Evolutionary conservation across 2,113 vertebrate genomes (phyloP), one percentile per base, ranked within the genome.

Genomic region (Macroglossus sobrinus): DNA sequence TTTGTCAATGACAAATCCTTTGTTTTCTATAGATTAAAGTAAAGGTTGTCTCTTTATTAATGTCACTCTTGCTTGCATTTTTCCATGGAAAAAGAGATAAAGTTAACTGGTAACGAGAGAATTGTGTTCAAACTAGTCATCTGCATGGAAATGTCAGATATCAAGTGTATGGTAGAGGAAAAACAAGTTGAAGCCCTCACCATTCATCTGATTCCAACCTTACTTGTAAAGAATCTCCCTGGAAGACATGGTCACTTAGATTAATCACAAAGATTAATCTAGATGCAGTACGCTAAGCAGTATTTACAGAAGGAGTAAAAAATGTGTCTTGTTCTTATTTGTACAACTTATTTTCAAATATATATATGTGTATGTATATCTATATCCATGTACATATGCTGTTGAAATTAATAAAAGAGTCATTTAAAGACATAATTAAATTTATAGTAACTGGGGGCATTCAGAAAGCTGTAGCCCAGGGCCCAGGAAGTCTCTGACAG

Each of bases 391-490:
- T n/a, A 8, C 12, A 9, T 35, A 13, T 7, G 74, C 26, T 86
- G 0, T 87, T 78, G 76, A 7, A 1, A 22, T 80, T 91, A 55
- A 76, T 85, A 30, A 76, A 95, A 47, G 82, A 61, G 1, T 57
- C 40, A 74, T 82, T 55, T 81, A 91, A 89, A 95, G 47, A 24
- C 12, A 35, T 68, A 78, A 89, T 2, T 93, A 24, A 96, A 93
- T 71, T 91, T 35, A 21, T 89, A 55, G 47, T 89, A 26, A 82
- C 84, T 90, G 18, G 45, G 19, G 14, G 15, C 28, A 47, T 55
- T 43, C 43, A 66, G 63, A 7, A 81, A 66, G n/a, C 61, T 78
- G 47, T 3, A 59, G 40, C 26, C 30, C 28, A 14, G 45, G 4
- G 10, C 28, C 50, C 14, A 40, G 18, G 13, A 55, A 4, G 30